Conservation (phyloP, 1,140 invertebrate species). For the Gryllus bimaculatus region DNA sequence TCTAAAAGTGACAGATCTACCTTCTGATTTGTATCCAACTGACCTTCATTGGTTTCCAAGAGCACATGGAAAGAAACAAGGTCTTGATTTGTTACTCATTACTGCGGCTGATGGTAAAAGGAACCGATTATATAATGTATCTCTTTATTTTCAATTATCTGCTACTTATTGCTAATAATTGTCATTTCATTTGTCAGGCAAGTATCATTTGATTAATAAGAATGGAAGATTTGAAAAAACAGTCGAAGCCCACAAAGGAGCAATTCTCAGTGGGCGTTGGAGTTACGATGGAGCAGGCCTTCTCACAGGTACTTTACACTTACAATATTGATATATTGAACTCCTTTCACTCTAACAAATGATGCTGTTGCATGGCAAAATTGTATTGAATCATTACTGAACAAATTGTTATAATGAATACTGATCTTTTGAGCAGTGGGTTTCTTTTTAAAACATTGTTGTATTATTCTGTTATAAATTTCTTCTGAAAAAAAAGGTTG, state of each 20-base stretch:
- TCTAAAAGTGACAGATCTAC: slow-evolving; percentile 62
- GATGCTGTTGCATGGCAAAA: not conserved
- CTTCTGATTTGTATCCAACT: slow-evolving; percentile 76
- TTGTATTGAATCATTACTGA: not conserved
- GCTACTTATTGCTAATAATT: no score
- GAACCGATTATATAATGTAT: no score
- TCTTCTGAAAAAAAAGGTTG: no score
- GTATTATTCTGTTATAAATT: no score
- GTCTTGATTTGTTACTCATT: slow-evolving; percentile 75
- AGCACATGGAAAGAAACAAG: slow-evolving; percentile 54
- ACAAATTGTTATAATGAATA: no score
- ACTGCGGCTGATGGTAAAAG: slow-evolving; percentile 74
- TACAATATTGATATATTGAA: not conserved
- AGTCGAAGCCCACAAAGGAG: slow-evolving; percentile 87
- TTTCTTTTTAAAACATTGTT: no score
- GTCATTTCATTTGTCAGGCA: slow-evolving; percentile 42
- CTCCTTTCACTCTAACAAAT: no score
- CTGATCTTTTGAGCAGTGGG: no score
- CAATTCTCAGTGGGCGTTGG: slow-evolving; percentile 77
- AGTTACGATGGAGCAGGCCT: slow-evolving; percentile 86
- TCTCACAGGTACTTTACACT: slow-evolving; percentile 56
- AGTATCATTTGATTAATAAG: slow-evolving; percentile 79
- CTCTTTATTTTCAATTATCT: no score
- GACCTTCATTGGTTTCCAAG: slow-evolving; percentile 76
- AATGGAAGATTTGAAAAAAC: slow-evolving; percentile 86